Base-by-base conservation (phyloP, 2,797 vertebrate genomes). In the Pseudotriccus pelzelni region DNA sequence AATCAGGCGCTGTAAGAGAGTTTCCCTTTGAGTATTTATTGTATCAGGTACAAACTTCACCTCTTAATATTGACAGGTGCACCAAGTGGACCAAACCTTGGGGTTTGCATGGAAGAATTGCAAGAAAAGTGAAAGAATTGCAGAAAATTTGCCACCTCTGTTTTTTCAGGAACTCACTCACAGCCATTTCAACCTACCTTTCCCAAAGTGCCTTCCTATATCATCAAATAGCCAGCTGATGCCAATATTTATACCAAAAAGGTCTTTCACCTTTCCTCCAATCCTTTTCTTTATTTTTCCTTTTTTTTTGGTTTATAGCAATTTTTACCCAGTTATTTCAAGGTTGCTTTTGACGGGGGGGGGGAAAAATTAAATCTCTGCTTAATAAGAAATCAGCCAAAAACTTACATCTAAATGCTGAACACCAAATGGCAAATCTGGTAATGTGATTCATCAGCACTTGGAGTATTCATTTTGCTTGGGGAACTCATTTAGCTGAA, bases 401-500 rank as follows among this genome's bases (percentile, higher is more conserved):
- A 90, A 36, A 9, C 41, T 85, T 66, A n/a, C 16, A 39, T 74
- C n/a, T 58, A 36, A 69, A 76, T 43, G 11, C 37, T 74, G 72
- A 73, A 60, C 46, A 47, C 81, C 87, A 63, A 77, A 46, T 59
- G 70, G 67, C 34, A 70, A 34, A 69, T 37, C 32, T 91, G 69
- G 53, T 32, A n/a, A 14, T 39, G 82, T 83, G 84, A 95, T 92
- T 72, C 73, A n/a, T 46, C 7, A 24, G 36, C 34, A 18, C 58
- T 52, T 34, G 30, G 70, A 67, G 28, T 25, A 59, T 36, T 89
- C 25, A 3, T 92, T 89, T 89, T 43, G 16, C 69, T 20, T 78
- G 39, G 79, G 24, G 36, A 81, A 34, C 69, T 84, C 62, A 67
- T 93, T 86, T 89, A 92, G 92, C 94, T 94, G 74, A 59, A 87